Percentiles rank a stretch among this genome's conserved stretches.
Evolutionary conservation across 2,888 invertebrate genomes (phyloP).

Genomic region (Microplitis manilae): DNA sequence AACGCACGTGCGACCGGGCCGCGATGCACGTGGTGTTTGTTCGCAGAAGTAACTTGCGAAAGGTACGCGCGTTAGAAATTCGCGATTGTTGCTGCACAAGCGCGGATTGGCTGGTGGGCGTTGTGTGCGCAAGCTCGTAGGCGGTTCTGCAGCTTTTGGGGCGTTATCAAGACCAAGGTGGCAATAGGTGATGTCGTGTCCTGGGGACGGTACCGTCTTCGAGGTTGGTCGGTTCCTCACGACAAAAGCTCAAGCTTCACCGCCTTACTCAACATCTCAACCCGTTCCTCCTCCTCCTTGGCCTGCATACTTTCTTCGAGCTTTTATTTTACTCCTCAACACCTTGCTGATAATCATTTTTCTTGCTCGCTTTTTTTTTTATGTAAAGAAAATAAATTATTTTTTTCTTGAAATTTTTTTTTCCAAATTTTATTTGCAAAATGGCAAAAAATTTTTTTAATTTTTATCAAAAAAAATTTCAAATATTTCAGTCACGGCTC

Average conservation of each 20-base stretch:
- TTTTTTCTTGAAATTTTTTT: neutral
- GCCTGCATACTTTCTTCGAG: slow-evolving; percentile 3
- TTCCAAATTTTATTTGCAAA: neutral
- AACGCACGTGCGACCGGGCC: slow-evolving; percentile 68
- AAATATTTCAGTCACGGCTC: too few species aligned
- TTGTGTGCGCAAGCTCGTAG: slow-evolving; percentile 68
- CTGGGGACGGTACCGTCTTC: slow-evolving; percentile 61
- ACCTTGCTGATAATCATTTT: slow-evolving; percentile 2
- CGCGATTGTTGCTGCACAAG: slow-evolving; percentile 60
- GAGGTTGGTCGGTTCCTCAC: slow-evolving; percentile 59
- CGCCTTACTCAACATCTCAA: slow-evolving; percentile 38
- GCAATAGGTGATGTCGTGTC: slow-evolving; percentile 63
- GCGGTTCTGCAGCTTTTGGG: slow-evolving; percentile 65
- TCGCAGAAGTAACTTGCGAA: slow-evolving; percentile 60
- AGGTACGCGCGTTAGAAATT: slow-evolving; percentile 60
- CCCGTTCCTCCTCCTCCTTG: slow-evolving; percentile 34
- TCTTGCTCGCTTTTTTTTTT: slow-evolving; percentile 1
- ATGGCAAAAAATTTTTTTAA: too few species aligned
- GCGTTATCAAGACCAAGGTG: slow-evolving; percentile 63
- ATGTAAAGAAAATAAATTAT: neutral
- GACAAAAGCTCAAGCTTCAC: slow-evolving; percentile 34
- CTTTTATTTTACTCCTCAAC: slow-evolving; percentile 30
- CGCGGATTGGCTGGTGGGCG: slow-evolving; percentile 67
- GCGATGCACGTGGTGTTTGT: slow-evolving; percentile 70
- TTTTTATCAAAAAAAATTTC: too few species aligned